Conservation (phyloP, 2,888 invertebrate species). For the Dryocosmus kuriphilus region DNA sequence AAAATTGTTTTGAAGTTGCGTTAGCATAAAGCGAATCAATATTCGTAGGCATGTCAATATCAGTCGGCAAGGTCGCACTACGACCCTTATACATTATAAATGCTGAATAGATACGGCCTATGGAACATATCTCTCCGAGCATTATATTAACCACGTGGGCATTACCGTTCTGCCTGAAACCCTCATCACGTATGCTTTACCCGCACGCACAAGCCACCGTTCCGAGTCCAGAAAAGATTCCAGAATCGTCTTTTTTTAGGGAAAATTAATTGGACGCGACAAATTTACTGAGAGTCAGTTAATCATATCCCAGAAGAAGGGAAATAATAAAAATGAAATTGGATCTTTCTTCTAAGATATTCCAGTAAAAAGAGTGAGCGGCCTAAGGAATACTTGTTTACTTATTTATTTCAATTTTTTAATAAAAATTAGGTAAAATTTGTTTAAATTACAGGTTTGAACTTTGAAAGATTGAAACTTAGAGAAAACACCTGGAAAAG, state of each 20-base stretch:
- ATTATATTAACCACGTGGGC: background rate
- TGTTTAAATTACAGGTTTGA: too few species aligned
- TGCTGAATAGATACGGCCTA: conserved; percentile 59
- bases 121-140: conserved; percentile 47
- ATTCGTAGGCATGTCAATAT: conserved; percentile 68
- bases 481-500: too few species aligned
- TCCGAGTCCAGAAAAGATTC: background rate
- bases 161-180: background rate
- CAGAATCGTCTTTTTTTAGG: background rate
- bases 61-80: conserved; percentile 69
- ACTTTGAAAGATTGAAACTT: too few species aligned
- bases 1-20: conserved; percentile 47
- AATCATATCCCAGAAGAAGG: too few species aligned
- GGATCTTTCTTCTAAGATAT: too few species aligned
- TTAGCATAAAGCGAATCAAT: conserved; percentile 65
- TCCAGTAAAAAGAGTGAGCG: too few species aligned
- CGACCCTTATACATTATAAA: conserved; percentile 74
- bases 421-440: too few species aligned
- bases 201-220: background rate
- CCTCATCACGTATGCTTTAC: conserved; percentile 8
- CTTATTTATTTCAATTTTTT: too few species aligned
- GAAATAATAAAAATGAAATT: too few species aligned
- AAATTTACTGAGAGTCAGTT: too few species aligned
- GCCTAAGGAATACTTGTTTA: too few species aligned
- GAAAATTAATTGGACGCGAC: too few species aligned